A percentile compares a stretch with the other conserved stretches of the same genome.
These are phyloP conservation scores for Brachionus calyciflorus DNA, from an alignment of 1,140 invertebrate genomes.

Conservation along the genomic window DNA sequence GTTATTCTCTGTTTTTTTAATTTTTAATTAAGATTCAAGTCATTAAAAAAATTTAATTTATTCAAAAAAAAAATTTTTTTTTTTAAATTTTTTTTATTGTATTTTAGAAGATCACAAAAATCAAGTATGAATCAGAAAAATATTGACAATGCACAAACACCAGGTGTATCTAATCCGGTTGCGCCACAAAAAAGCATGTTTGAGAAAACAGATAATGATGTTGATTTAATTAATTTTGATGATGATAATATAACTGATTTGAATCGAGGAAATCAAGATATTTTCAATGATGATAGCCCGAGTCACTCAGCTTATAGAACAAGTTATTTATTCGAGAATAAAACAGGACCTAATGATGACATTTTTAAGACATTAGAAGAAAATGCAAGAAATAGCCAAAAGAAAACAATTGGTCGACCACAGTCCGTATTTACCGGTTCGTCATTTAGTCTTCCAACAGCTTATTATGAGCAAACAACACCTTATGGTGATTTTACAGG, in stretches of 20 bases:
- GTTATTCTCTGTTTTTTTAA: too few relatives aligned
- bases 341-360: neutral
- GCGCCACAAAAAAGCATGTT: constrained; percentile 9
- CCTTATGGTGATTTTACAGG: constrained; percentile 31
- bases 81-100: neutral
- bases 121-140: neutral
- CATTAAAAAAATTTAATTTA: too few relatives aligned
- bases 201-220: neutral
- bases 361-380: constrained; percentile 33
- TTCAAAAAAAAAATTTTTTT: neutral
- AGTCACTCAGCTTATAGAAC: constrained; percentile 27
- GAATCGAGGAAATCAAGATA: neutral
- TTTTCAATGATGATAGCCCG: neutral
- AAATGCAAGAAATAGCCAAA: constrained; percentile 36
- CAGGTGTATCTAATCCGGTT: neutral
- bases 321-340: constrained; percentile 12
- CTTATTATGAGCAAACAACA: constrained; percentile 25
- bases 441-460: constrained; percentile 37
- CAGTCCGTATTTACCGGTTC: constrained; percentile 35
- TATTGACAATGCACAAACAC: too few relatives aligned
- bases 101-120: neutral
- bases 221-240: constrained; percentile 28
- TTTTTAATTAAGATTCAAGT: too few relatives aligned
- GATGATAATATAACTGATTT: neutral
- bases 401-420: constrained; percentile 37